Evolutionary conservation across 2,888 invertebrate genomes (phyloP).

Genomic region (Acrobasis consociella): DNA sequence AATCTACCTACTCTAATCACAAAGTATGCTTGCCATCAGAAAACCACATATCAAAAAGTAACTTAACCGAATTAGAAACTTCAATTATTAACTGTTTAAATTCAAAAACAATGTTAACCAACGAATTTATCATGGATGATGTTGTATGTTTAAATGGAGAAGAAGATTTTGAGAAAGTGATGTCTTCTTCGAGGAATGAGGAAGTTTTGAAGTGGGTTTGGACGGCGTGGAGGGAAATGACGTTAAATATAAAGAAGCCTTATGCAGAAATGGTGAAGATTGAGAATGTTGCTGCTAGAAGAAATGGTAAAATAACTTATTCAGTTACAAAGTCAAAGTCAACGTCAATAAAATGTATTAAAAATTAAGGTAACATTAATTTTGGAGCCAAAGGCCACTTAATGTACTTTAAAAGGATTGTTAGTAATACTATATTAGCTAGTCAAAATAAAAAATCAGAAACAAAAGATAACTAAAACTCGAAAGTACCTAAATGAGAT

Average conservation of each 20-base stretch:
- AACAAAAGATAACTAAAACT: too few species aligned
- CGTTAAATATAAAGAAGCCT: constrained; percentile 77
- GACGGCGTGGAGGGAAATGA: constrained; percentile 86
- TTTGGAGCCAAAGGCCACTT: too few species aligned
- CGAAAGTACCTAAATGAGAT: too few species aligned
- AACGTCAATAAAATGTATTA: too few species aligned
- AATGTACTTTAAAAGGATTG: too few species aligned
- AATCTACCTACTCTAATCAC: constrained; percentile 82
- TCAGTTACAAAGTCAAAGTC: too few species aligned
- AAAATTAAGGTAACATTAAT: too few species aligned
- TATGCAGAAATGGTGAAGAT: constrained; percentile 80
- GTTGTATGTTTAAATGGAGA: constrained; percentile 83
- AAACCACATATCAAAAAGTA: constrained; percentile 34
- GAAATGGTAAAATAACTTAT: constrained; percentile 79
- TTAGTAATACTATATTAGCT: too few species aligned
- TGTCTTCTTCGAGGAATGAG: constrained; percentile 74
- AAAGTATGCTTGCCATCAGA: constrained; percentile 77
- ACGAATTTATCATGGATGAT: constrained; percentile 24
- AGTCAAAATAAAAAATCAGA: too few species aligned
- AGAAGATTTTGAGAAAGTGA: constrained; percentile 83
- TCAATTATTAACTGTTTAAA: constrained; percentile 53
- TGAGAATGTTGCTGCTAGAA: constrained; percentile 84
- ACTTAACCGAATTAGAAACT: constrained; percentile 49
- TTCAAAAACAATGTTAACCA: constrained; percentile 36
- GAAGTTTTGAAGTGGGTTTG: constrained; percentile 84